These are phyloP conservation scores for Bolinopsis microptera DNA, from an alignment of 37 sponge, comb jelly and placozoan genomes.

Conservation along the genomic window DNA sequence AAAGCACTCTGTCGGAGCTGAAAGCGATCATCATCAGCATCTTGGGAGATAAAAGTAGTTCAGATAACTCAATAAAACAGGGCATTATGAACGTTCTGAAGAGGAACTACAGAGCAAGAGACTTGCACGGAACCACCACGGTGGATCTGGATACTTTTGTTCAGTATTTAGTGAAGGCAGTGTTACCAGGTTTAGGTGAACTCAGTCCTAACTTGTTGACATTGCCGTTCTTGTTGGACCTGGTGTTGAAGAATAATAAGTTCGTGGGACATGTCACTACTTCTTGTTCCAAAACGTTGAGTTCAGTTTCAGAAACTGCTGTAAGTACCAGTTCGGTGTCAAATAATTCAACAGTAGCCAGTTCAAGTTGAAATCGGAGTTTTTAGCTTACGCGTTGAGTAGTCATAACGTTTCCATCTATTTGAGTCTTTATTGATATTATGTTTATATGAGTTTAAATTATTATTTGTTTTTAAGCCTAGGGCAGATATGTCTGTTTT, in stretches of 20 bases:
- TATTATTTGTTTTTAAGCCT: no score
- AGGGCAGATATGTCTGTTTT: no score
- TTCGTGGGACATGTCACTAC: neutral
- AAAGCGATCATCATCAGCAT: conserved; percentile 18
- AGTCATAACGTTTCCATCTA: no score
- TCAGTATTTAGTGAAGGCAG: neutral
- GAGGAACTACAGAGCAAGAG: neutral
- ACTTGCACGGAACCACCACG: neutral
- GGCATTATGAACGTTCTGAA: neutral
- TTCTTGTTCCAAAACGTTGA: neutral
- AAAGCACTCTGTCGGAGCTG: neutral
- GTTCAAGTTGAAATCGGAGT: no score
- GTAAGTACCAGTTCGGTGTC: neutral
- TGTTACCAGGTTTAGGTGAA: neutral
- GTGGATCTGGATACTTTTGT: neutral
- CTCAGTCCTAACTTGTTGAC: neutral
- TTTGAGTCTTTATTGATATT: no score
- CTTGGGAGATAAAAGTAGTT: neutral
- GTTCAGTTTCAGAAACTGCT: neutral
- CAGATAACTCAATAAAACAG: neutral
- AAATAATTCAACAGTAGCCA: no score
- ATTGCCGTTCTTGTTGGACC: neutral
- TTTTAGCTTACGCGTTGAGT: no score
- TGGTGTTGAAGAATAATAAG: conserved; percentile 6
- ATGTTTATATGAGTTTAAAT: no score